A percentile compares a stretch with the other conserved stretches of the same genome.
Conservation (phyloP, 1,140 invertebrate genomes). For the Coenobita brevimanus region DNA sequence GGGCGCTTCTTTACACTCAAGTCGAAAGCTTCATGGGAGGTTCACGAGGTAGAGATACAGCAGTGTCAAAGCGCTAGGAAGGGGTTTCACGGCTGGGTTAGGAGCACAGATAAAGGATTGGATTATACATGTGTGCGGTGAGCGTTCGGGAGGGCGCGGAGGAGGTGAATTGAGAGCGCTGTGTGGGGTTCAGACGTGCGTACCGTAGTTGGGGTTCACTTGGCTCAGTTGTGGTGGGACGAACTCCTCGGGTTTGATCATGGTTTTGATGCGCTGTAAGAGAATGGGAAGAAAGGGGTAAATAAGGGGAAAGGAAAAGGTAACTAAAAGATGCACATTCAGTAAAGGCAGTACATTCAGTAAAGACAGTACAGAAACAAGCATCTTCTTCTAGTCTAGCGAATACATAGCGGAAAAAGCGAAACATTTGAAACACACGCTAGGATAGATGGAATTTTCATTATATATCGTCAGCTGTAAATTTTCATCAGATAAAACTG, state of each 20-base stretch:
- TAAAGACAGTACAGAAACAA: too few species aligned
- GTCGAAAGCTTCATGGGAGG: too few species aligned
- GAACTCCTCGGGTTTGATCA: conserved; percentile 54
- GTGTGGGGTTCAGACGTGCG: conserved; percentile 4
- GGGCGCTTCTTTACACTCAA: too few species aligned
- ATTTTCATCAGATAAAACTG: too few species aligned
- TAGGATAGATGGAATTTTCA: too few species aligned
- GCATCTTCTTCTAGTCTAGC: too few species aligned
- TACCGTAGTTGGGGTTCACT: conserved; percentile 41
- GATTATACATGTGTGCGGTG: background rate
- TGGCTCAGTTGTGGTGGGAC: conserved; percentile 40
- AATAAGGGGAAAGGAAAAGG: background rate
- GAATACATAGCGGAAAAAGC: too few species aligned
- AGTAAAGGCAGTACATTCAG: background rate
- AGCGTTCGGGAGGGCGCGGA: too few species aligned
- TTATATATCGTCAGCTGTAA: too few species aligned
- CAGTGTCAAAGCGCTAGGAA: background rate
- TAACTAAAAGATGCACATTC: background rate
- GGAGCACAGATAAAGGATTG: background rate
- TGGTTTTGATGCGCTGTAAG: conserved; percentile 56
- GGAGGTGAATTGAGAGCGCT: background rate
- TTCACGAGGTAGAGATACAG: too few species aligned
- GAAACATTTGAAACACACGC: too few species aligned
- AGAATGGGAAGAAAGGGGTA: background rate
- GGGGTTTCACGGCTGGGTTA: background rate